Evolutionary conservation across 2,888 invertebrate genomes (phyloP), one percentile per base, ranked within the genome.

Genomic region (Aromia moschata): DNA sequence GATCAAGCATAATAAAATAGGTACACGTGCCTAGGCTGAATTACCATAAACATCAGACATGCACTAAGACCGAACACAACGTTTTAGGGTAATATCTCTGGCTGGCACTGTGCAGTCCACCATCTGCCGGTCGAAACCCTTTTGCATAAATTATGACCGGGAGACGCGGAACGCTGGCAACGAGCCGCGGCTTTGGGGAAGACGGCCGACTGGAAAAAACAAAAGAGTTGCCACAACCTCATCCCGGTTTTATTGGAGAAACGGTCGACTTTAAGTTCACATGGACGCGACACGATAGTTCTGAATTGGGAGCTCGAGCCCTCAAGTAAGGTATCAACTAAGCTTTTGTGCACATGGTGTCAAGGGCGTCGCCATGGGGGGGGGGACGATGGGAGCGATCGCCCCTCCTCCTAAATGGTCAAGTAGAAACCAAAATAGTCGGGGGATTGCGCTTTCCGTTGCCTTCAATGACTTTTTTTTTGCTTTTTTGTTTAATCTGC

Each of bases 91-190:
- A 70, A 73, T 73, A 70, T 72, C 72, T 68, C 71, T 62, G 64
- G 64, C 64, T 71, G 70, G 68, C 73, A 69, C 69, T 61, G 61
- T 67, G 47, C 49, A 51, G 49, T n/a, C 17, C 51, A 36, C 56
- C 51, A 57, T 51, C 51, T 57, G 56, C 18, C 51, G 51, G 51
- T 15, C n/a, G 43, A 15, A 49, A 38, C 55, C 45, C 49, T 41
- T 72, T 72, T 74, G 72, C 74, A 74, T 75, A 75, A 74, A 74
- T 75, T 73, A 74, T 68, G 61, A 71, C 62, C 62, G 60, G n/a
- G n/a, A 62, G 67, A 68, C 64, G 70, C 67, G 72, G 65, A 66
- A 63, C 68, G 65, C 64, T 68, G 62, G 62, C 61, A 62, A 61
- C 59, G 67, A 60, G 63, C 65, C 61, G 64, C 67, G 60, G 52